Percentiles rank a stretch among this genome's conserved stretches.
Evolutionary conservation across 2,888 invertebrate species (phyloP).

Genomic region (Neria commutata): DNA sequence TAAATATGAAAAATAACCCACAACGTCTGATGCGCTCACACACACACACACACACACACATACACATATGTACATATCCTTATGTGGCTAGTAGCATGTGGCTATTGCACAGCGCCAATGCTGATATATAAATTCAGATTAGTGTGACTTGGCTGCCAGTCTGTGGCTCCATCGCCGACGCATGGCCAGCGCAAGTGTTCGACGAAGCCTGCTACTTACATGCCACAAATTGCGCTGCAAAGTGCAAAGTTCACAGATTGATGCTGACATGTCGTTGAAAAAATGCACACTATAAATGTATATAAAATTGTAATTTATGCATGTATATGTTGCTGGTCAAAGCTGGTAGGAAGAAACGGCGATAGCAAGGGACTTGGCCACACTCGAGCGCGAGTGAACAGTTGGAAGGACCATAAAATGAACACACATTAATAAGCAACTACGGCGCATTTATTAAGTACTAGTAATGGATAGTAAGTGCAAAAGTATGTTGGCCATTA

Average conservation of each 20-base stretch:
- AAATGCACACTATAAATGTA: too few relatives aligned
- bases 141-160: slow-evolving; percentile 6
- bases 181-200: background rate
- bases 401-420: too few relatives aligned
- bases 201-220: too few relatives aligned
- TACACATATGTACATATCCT: background rate
- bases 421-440: slow-evolving; percentile 25
- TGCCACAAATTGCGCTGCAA: slow-evolving; percentile 2
- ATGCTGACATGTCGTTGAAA: too few relatives aligned
- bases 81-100: too few relatives aligned
- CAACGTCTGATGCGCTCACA: slow-evolving; percentile 17
- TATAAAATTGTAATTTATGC: slow-evolving; percentile 40
- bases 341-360: slow-evolving; percentile 17
- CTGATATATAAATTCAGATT: slow-evolving; percentile 26
- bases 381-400: too few relatives aligned
- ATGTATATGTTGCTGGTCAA: too few relatives aligned
- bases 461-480: background rate
- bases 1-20: slow-evolving; percentile 27
- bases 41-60: background rate
- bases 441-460: too few relatives aligned
- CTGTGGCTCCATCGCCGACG: background rate
- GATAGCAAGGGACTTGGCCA: background rate
- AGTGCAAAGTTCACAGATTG: slow-evolving; percentile 34
- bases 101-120: slow-evolving; percentile 11
- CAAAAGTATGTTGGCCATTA: background rate